Base-by-base conservation (phyloP, 2,797 vertebrate species). In the Danionella dracula region DNA sequence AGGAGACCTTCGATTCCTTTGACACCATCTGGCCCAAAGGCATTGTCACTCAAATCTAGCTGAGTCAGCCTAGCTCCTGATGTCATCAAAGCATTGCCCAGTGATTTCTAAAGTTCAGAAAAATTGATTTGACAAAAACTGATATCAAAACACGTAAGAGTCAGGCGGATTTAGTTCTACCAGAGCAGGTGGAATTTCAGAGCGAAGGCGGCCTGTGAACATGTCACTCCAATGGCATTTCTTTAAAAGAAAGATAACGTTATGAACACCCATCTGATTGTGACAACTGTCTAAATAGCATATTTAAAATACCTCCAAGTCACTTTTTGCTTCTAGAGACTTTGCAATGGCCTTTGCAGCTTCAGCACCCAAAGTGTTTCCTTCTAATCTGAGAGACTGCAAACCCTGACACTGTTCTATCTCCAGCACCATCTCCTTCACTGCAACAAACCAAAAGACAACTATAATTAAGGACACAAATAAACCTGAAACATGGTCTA, bases 151-250 rank as follows among this genome's bases (percentile, higher is more conserved):
- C 49, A 29, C 46, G 15, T 8, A 8, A 15, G 35, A 42, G 42
- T 13, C 8, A 38, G 2, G 10, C 42, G 13, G 11, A 21, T 31
- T 38, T 20, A 7, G 21, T 50, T 81, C 87, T 82, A 99, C 96
- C 92, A 99, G 80, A 29, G 96, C 93, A 1, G 90, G 83, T 51
- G 97, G 97, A 78, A 99, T 98, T 87, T 99, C 96, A 1, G 92
- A 92, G 29, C 96, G 92, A 60, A 98, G 81, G 54, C 96, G 92
- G 40, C 96, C 95, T 0, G 97, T 99, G 78, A 98, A 99, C 92
- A 98, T 93, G 78, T 99, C 96, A 19, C 94, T 96, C 96, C 96
- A 99, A 21, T 93, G 90, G 81, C 96, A 98, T 79, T 90, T 90
- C 96, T 98, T 79, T 29, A 74, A 75, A 10, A 77, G 48, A 49